Evolutionary conservation across 2,888 invertebrate genomes (phyloP).

Genomic region (Chrysolina oricalcia): DNA sequence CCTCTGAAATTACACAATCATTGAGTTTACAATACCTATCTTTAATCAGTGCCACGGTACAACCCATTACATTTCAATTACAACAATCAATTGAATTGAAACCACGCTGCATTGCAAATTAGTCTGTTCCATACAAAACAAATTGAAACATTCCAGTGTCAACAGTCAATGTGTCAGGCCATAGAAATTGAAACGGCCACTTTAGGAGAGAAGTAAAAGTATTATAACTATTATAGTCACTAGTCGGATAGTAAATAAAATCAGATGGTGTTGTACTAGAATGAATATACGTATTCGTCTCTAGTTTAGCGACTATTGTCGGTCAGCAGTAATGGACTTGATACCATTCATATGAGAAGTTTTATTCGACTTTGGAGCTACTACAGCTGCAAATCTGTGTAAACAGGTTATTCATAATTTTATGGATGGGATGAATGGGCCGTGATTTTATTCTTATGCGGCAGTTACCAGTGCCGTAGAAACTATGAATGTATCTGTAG

Average conservation of each 20-base stretch:
- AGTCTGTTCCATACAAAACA: slow-evolving; percentile 12
- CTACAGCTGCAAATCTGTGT: slow-evolving; percentile 47
- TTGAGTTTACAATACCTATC: neutral
- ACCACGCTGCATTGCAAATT: neutral
- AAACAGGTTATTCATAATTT: slow-evolving; percentile 53
- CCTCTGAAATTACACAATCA: neutral
- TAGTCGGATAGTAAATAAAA: neutral
- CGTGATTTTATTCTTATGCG: neutral
- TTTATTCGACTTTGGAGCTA: neutral
- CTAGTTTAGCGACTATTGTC: neutral
- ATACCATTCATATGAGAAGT: neutral
- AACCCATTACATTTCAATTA: neutral
- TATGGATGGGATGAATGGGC: slow-evolving; percentile 25
- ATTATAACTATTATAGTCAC: no score
- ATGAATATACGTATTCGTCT: neutral
- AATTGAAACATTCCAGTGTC: slow-evolving; percentile 37
- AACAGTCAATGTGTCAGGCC: slow-evolving; percentile 53
- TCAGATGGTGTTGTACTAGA: neutral
- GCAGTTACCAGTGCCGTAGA: neutral
- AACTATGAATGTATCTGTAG: neutral
- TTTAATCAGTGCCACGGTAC: neutral
- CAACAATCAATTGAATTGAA: slow-evolving; percentile 18
- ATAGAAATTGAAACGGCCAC: slow-evolving; percentile 56
- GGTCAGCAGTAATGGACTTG: neutral
- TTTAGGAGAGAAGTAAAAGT: slow-evolving; percentile 42